Evolutionary conservation across 2,797 vertebrate species (phyloP).

Genomic region (Toxotes lorentzi): DNA sequence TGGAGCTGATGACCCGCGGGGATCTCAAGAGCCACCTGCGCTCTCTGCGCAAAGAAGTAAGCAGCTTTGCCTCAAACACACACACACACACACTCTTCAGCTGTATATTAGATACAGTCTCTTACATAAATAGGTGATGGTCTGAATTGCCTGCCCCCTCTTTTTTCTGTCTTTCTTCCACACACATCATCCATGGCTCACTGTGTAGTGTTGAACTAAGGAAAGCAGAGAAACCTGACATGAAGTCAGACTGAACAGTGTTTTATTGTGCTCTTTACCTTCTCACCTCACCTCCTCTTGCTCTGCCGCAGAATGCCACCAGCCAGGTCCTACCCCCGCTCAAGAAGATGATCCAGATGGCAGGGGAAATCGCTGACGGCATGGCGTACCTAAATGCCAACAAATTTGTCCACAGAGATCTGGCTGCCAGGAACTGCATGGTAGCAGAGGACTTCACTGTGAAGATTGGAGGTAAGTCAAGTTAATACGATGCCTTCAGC

Average conservation of each 20-base stretch:
- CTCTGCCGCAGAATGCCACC: constrained; percentile 86
- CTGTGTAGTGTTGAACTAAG: constrained; percentile 8
- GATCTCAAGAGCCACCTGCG: constrained; percentile 98
- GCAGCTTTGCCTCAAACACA: constrained; percentile 38
- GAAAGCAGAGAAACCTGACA: not conserved
- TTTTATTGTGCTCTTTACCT: constrained; percentile 8
- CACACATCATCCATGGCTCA: not conserved
- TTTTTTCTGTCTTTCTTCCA: not conserved
- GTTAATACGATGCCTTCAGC: constrained; percentile 44
- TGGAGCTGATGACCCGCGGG: constrained; percentile 99
- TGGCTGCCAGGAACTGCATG: constrained; percentile 99
- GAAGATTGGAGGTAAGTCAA: constrained; percentile 95
- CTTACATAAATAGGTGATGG: constrained; percentile 4
- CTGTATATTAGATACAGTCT: not conserved
- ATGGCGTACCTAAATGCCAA: constrained; percentile 99
- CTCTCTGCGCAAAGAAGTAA: constrained; percentile 95
- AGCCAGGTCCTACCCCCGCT: constrained; percentile 91
- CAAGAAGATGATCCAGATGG: constrained; percentile 99
- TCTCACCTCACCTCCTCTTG: constrained; percentile 12
- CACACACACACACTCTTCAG: not conserved
- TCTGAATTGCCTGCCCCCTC: not conserved
- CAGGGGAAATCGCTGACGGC: constrained; percentile 97
- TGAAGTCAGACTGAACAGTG: not conserved
- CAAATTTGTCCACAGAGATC: constrained; percentile 98
- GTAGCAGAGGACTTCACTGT: constrained; percentile 98